Evolutionary conservation across 2,797 vertebrate species (phyloP).

Genomic region (Fundulus diaphanus): DNA sequence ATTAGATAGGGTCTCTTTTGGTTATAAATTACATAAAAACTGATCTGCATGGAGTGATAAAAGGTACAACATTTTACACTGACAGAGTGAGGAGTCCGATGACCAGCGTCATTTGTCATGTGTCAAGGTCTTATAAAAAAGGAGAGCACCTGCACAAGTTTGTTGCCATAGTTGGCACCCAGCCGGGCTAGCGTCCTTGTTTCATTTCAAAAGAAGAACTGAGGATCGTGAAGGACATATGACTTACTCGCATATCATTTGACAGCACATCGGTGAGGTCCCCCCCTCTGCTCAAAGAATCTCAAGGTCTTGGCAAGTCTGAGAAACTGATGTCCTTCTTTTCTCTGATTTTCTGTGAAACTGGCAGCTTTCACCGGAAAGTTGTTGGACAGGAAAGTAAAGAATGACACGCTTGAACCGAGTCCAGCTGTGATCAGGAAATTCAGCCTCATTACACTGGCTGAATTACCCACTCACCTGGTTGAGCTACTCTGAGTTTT

Average conservation of each 20-base stretch:
- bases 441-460: neutral
- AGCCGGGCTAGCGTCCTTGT: neutral
- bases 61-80: neutral
- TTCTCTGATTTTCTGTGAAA: neutral
- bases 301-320: neutral
- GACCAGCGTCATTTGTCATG: neutral
- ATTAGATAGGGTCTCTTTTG: neutral
- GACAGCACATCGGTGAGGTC: conserved; percentile 5
- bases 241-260: neutral
- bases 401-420: neutral
- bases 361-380: neutral
- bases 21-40: neutral
- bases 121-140: conserved; percentile 1
- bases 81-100: neutral
- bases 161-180: neutral
- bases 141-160: neutral
- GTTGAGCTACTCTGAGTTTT: neutral
- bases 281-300: neutral
- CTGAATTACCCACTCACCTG: neutral
- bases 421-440: neutral
- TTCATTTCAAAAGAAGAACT: neutral
- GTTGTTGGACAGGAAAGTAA: neutral
- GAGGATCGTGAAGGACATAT: neutral
- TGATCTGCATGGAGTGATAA: neutral
- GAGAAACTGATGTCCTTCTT: neutral